phyloP scores from a whole-genome alignment of 2,888 invertebrate species.

The Allacma fusca region DNA sequence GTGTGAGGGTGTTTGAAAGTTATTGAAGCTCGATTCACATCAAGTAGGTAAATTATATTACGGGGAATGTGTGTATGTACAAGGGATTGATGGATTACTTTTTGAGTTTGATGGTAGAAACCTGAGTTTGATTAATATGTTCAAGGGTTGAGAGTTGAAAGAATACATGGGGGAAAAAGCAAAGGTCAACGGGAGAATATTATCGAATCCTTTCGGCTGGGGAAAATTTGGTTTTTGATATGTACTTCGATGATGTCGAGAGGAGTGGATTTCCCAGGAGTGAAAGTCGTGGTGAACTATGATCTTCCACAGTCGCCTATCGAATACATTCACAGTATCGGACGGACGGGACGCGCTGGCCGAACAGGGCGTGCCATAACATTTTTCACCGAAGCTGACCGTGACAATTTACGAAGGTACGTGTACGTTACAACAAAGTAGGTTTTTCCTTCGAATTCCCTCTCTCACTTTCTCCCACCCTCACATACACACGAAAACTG shows the following conservation, averaged over 20 bases:
- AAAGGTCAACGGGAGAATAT: conserved; percentile 91
- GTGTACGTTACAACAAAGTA: conserved; percentile 32
- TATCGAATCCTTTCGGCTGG: conserved; percentile 87
- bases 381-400: conserved; percentile 91
- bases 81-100: conserved; percentile 40
- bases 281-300: conserved; percentile 95
- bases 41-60: conserved; percentile 17
- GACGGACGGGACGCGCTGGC: conserved; percentile 93
- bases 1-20: conserved; percentile 24
- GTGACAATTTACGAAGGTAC: conserved; percentile 83
- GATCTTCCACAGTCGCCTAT: conserved; percentile 93
- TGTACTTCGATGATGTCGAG: conserved; percentile 97
- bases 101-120: conserved; percentile 33
- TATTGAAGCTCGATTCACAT: conserved; percentile 3
- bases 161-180: conserved; percentile 90
- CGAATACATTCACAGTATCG: conserved; percentile 78
- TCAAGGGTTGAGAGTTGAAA: conserved; percentile 91
- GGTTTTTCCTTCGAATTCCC: not conserved
- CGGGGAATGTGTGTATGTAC: conserved; percentile 8
- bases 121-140: conserved; percentile 40
- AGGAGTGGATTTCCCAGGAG: conserved; percentile 95
- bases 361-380: conserved; percentile 87
- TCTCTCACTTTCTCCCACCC: not conserved
- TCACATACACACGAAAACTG: conserved; percentile 26
- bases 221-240: conserved; percentile 93